These are phyloP conservation scores for Neodiprion lecontei DNA, from an alignment of 1,140 invertebrate genomes.

Conservation along the genomic window DNA sequence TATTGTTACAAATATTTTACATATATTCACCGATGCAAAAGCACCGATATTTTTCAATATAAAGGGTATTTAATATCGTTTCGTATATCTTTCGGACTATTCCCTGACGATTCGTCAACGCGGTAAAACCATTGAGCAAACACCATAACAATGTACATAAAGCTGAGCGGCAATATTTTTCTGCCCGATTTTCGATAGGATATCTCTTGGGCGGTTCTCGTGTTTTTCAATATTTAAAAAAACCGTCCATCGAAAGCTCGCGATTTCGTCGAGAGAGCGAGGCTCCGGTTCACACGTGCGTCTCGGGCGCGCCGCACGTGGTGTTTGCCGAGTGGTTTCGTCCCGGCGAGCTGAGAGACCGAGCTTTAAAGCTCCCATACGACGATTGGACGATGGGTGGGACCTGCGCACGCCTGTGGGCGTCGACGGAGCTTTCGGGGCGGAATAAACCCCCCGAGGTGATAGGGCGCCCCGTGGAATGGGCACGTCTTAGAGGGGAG, in stretches of 20 bases:
- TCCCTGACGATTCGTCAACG: no score
- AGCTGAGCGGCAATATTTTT: background rate
- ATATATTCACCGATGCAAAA: no score
- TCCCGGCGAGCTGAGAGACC: slow-evolving; percentile 37
- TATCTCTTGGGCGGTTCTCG: background rate
- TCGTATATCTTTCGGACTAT: no score
- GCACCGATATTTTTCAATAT: no score
- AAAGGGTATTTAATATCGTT: no score
- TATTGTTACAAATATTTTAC: no score
- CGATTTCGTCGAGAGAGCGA: slow-evolving; percentile 20
- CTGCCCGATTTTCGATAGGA: background rate
- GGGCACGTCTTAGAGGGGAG: slow-evolving; percentile 52
- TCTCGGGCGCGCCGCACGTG: slow-evolving; percentile 58
- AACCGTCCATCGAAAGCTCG: slow-evolving; percentile 20
- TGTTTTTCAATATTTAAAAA: background rate
- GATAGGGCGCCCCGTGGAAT: slow-evolving; percentile 51
- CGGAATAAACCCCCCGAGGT: slow-evolving; percentile 47
- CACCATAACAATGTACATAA: background rate
- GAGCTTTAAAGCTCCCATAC: slow-evolving; percentile 44
- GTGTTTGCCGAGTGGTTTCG: slow-evolving; percentile 54
- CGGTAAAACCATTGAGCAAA: background rate
- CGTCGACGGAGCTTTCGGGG: slow-evolving; percentile 50
- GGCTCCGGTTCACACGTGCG: slow-evolving; percentile 56
- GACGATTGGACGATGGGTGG: slow-evolving; percentile 57
- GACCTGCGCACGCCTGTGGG: slow-evolving; percentile 57